Evolutionary conservation across 2,888 invertebrate genomes (phyloP), one percentile per base, ranked within the genome.

Genomic region (Mylabris sibirica): DNA sequence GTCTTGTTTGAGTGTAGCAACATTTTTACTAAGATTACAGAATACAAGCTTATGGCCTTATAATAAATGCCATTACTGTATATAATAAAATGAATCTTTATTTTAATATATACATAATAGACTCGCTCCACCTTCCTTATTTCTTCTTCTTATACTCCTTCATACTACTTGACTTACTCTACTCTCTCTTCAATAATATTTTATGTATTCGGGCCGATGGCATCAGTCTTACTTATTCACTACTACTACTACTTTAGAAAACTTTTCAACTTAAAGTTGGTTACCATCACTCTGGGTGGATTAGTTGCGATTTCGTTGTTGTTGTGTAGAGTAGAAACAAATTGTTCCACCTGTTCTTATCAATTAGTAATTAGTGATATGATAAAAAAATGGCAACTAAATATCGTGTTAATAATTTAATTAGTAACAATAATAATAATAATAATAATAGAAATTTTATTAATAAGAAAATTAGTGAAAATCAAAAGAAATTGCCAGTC

Each of bases 381-480:
- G 20, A 49, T 49, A 17, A 49, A 17, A 49, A 49, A 49, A 49
- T 69, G 69, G 41, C 69, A 63, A 68, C 65, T 49, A 68, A 68
- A 53, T 49, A 49, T 49, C 49, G 49, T 20, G 41, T n/a, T n/a
- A n/a, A 14, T n/a, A 41, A 12, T 38, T 38, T 12, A 14, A 9
- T 38, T 38, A 38, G 8, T 38, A 60, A 26, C 14, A 44, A 49
- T 49, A 49, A 8, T 49, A 49, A 17, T 20, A 49, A 49, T 49
- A 20, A 8, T 20, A 49, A 20, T 49, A 20, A 8, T 34, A 60
- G 60, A 3, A 34, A 34, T 30, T 30, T 30, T 30, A 8, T 30
- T 24, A 24, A 79, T 57, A 81, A 80, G 73, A 82, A 82, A 69
- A 72, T 81, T 22, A 79, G 78, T 72, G 80, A 80, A n/a, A 77